A percentile compares a stretch with the other conserved stretches of the same genome.
Evolutionary conservation across 2,888 invertebrate genomes (phyloP).

Genomic region (Apamea epomidion): DNA sequence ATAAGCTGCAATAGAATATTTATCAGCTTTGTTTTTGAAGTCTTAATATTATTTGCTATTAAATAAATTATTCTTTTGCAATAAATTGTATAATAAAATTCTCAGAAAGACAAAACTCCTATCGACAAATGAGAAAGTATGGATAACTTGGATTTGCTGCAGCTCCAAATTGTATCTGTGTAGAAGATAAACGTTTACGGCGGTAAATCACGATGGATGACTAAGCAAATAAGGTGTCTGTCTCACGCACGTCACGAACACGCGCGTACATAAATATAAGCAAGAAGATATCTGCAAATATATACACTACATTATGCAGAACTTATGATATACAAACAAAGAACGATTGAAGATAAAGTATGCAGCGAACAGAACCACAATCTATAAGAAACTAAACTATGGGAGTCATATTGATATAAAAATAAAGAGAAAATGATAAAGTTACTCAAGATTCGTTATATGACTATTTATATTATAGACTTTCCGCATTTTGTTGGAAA

Average conservation of each 20-base stretch:
- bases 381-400: not conserved
- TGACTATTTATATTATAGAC: no score
- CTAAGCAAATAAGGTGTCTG: not conserved
- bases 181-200: not conserved
- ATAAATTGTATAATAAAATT: not conserved
- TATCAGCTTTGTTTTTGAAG: not conserved
- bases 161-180: not conserved
- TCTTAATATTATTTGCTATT: not conserved
- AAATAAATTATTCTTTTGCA: not conserved
- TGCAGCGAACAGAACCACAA: not conserved
- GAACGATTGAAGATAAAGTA: not conserved
- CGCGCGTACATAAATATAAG: not conserved
- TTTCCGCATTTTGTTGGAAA: not conserved
- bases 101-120: not conserved
- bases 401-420: not conserved
- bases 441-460: not conserved
- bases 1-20: not conserved
- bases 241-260: not conserved
- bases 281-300: not conserved
- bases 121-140: not conserved
- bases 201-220: not conserved
- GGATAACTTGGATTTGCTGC: not conserved
- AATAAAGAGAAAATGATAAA: not conserved
- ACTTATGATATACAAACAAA: not conserved
- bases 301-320: not conserved